A percentile compares a stretch with the other conserved stretches of the same genome.
Conservation (phyloP, 2,888 invertebrate genomes). For the Clunio marinus region DNA sequence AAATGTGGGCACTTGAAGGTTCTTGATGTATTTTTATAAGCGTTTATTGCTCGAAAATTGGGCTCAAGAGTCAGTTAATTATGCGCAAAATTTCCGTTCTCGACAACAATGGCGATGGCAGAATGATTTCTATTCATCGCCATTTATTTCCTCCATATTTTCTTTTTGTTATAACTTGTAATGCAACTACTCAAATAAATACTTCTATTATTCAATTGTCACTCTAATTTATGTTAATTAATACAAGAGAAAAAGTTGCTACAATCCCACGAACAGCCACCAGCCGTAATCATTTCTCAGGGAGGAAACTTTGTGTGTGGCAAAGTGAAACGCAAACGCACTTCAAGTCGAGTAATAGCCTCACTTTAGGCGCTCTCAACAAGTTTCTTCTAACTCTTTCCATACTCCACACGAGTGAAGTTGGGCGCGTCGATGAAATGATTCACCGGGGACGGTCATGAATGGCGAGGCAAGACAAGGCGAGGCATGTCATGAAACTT, state of each 20-base stretch:
- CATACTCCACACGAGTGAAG: background rate
- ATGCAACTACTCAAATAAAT: too few species aligned
- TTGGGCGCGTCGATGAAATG: background rate
- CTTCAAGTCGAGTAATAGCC: constrained; percentile 32
- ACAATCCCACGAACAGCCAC: too few species aligned
- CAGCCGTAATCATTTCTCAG: background rate
- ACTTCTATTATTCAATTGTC: too few species aligned
- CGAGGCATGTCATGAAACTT: too few species aligned
- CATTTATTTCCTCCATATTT: too few species aligned
- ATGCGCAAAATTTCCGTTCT: too few species aligned
- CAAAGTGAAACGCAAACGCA: constrained; percentile 30
- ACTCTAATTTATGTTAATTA: constrained; percentile 1
- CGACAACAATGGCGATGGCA: background rate
- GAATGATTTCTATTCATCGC: background rate
- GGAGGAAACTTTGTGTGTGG: constrained; percentile 30
- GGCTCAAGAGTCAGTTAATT: constrained; percentile 23
- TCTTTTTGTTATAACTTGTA: too few species aligned
- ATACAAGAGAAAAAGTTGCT: background rate
- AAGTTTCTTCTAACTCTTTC: background rate
- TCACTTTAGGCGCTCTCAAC: constrained; percentile 12
- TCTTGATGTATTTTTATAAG: background rate
- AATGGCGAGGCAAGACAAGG: background rate
- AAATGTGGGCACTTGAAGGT: constrained; percentile 13
- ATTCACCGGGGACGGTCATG: background rate
- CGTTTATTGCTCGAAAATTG: background rate